Percentiles rank a stretch among this genome's conserved stretches.
phyloP scores from a whole-genome alignment of 2,888 invertebrate species.

The Phortica okadai region DNA sequence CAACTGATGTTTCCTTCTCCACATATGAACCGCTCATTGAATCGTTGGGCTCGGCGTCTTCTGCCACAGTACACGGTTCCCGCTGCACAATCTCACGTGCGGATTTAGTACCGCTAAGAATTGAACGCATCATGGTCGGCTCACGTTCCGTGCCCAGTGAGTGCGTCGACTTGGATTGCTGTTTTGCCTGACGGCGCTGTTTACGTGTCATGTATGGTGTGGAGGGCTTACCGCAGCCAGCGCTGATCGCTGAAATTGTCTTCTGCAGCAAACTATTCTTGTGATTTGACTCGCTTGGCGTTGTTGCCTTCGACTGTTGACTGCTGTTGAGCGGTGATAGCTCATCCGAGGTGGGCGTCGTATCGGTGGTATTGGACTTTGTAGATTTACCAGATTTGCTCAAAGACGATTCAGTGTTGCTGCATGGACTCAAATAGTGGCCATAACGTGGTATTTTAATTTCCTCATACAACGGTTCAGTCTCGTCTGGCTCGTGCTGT shows the following conservation, averaged over 20 bases:
- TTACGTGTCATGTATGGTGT: slow-evolving; percentile 66
- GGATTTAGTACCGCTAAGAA: slow-evolving; percentile 52
- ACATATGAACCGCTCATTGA: slow-evolving; percentile 73
- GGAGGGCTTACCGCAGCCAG: slow-evolving; percentile 49
- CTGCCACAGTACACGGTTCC: not conserved
- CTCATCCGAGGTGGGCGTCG: slow-evolving; percentile 79
- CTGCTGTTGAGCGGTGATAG: slow-evolving; percentile 71
- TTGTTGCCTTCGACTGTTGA: slow-evolving; percentile 71
- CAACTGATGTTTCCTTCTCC: slow-evolving; percentile 83
- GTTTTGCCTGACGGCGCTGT: slow-evolving; percentile 62
- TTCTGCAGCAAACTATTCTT: slow-evolving; percentile 48
- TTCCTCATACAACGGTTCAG: slow-evolving; percentile 73
- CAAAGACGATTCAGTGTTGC: slow-evolving; percentile 79
- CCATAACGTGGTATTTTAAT: slow-evolving; percentile 77
- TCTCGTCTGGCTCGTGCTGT: slow-evolving; percentile 75
- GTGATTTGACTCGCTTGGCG: slow-evolving; percentile 64
- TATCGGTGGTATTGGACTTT: slow-evolving; percentile 60
- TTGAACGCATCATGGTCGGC: slow-evolving; percentile 40
- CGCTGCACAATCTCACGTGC: slow-evolving; percentile 49
- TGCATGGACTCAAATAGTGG: slow-evolving; percentile 78
- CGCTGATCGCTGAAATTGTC: slow-evolving; percentile 6
- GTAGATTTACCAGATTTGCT: slow-evolving; percentile 45
- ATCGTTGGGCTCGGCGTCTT: slow-evolving; percentile 46
- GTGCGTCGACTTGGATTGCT: slow-evolving; percentile 59
- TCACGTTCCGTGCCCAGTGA: slow-evolving; percentile 43